A percentile compares a stretch with the other conserved stretches of the same genome.
These are phyloP conservation scores for Hypercompe scribonia DNA, from an alignment of 2,888 invertebrate species.

Conservation along the genomic window DNA sequence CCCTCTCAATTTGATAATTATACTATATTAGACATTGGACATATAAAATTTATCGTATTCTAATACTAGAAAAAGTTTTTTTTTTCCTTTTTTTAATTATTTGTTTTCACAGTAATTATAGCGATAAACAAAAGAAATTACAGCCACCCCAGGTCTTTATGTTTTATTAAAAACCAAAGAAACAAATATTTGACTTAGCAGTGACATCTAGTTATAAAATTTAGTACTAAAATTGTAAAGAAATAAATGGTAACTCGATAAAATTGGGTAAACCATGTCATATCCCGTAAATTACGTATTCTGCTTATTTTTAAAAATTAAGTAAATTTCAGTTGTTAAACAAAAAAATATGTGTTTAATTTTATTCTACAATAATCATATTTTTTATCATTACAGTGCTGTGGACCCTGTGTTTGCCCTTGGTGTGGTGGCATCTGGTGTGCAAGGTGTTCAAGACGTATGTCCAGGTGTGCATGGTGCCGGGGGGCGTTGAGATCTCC, in stretches of 20 bases:
- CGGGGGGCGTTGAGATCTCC: conserved; percentile 74
- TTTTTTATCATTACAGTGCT: conserved; percentile 64
- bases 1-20: background rate
- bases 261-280: background rate
- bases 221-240: background rate
- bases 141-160: background rate
- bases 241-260: background rate
- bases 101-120: no score
- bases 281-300: no score
- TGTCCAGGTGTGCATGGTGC: conserved; percentile 82
- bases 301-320: no score
- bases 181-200: background rate
- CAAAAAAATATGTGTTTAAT: background rate
- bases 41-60: no score
- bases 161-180: no score
- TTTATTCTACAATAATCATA: background rate
- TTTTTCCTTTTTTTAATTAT: no score
- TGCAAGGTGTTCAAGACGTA: conserved; percentile 73
- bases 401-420: conserved; percentile 79
- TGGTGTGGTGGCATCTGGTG: conserved; percentile 84
- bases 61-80: no score
- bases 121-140: no score
- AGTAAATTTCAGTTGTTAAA: no score
- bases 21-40: no score
- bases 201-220: background rate